Base-by-base conservation (phyloP, 2,888 invertebrate species). In the Diogma glabrata region DNA sequence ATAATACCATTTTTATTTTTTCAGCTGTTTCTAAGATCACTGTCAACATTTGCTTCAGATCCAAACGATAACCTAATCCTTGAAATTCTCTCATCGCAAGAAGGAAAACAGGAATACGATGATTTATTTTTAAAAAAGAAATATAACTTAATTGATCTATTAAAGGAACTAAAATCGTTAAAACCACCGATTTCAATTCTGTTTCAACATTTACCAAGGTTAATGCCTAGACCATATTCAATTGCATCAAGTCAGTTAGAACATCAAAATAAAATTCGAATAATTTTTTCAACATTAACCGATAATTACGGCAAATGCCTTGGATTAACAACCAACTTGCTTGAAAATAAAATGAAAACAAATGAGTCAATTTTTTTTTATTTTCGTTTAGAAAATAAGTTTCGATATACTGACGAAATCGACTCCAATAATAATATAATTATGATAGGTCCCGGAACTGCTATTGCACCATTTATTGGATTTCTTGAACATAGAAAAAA, bases 81-180 rank as follows among this genome's bases (percentile, higher is more conserved):
- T 22, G 23, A 43, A 3, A 22, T 43, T 4, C 9, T 43, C 7
- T 43, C 43, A 17, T 43, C 43, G 22, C 7, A n/a, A 10, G 43
- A 43, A 43, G 43, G 43, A 8, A 43, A 43, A 43, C 23, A n/a
- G n/a, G 43, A 43, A 8, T 43, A 43, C 22, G 43, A 43, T 4
- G 3, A 43, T 22, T 43, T 8, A n/a, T 14, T 43, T 12, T 14
- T 43, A 22, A 20, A 20, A 22, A 3, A 6, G 3, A 43, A 43
- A 43, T 14, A n/a, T 8, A 43, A 43, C 22, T n/a, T 43, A 7
- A 1, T 43, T 22, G 14, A 1, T 7, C 23, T 43, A 9, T 43
- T 43, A n/a, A 43, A 22, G 7, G n/a, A 12, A 2, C 23, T 43
- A 3, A 12, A 12, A 22, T 22, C 43, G 10, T 43, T 20, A 8